Conservation (phyloP, 2,797 vertebrate genomes). For the Chaetophractus vellerosus region DNA sequence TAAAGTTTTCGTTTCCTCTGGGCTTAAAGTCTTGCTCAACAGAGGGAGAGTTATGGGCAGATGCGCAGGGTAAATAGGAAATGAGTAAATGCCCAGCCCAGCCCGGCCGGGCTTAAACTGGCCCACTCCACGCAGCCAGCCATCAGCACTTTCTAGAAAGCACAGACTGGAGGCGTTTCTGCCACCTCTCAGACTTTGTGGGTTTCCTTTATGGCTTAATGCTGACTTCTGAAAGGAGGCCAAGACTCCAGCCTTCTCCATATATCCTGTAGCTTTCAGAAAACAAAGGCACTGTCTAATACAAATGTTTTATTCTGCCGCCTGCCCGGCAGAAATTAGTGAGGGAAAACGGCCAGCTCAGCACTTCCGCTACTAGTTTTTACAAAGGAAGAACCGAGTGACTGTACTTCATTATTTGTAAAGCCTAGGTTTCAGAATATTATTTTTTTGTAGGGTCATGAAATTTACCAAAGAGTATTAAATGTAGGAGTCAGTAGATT, state of each 20-base stretch:
- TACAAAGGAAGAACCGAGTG: not conserved
- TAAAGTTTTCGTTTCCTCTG: conserved; percentile 37
- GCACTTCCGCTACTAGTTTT: not conserved
- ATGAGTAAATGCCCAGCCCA: not conserved
- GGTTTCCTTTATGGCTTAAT: not conserved
- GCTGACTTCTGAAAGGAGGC: conserved; percentile 34
- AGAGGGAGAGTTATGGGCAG: not conserved
- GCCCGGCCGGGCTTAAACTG: not conserved
- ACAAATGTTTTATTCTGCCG: conserved; percentile 9
- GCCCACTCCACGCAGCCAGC: not conserved
- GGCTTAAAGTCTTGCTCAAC: conserved; percentile 32
- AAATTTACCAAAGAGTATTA: conserved; percentile 5
- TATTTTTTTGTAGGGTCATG: conserved; percentile 5
- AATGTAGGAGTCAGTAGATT: not conserved
- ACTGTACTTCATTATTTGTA: not conserved
- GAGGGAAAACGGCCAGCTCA: conserved; percentile 15
- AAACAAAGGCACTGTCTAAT: conserved; percentile 31
- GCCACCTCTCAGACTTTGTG: not conserved
- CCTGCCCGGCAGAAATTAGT: conserved; percentile 10
- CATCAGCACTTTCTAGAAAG: not conserved
- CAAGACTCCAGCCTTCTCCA: not conserved
- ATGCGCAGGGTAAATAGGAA: conserved; percentile 7
- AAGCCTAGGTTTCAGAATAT: conserved; percentile 21
- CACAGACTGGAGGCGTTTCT: not conserved
- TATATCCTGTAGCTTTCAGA: not conserved